Base-by-base conservation (phyloP, 2,797 vertebrate genomes). In the Eutrigla gurnardus region DNA sequence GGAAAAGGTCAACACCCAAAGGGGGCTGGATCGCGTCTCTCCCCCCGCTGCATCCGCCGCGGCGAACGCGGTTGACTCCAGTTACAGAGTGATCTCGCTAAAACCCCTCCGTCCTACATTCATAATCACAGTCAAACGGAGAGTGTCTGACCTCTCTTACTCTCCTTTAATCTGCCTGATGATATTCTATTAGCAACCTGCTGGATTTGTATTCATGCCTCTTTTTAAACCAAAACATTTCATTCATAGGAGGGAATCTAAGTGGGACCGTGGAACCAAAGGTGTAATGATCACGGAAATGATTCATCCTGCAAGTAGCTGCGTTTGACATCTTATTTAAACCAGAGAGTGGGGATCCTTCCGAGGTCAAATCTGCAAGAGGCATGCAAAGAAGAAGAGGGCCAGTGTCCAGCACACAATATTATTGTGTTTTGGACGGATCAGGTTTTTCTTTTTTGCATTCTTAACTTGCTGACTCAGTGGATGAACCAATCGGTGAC, bases 1-100 rank as follows among this genome's bases (percentile, higher is more conserved):
- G 78, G 83, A 79, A 88, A 91, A 91, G 80, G 91, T 91, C 85
- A 90, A 42, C 50, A 58, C 86, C 46, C 72, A 15, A 1, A 77
- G 70, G 76, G 55, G 65, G 39, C 50, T 76, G 77, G 54, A 71
- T 79, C 66, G 53, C 63, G 43, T 42, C 70, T 60, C 69, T 59
- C 7, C 32, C 32, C 65, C 50, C 55, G n/a, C 40, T 35, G 59
- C 17, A 4, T 25, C 55, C 59, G 47, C 76, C 47, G 8, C 42
- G 62, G 18, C 49, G 47, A 75, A 80, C 53, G 62, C 4, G 61
- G 18, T 32, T 17, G 67, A 72, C 65, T 80, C 75, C 53, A 65
- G 69, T 77, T 78, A 67, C 52, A 78, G 39, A 64, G 50, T 10
- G 62, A 82, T 55, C 68, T 68, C 72, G 47, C 73, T 85, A 73